phyloP scores from a whole-genome alignment of 1,140 invertebrate genomes.

The Temnothorax curvispinosus region DNA sequence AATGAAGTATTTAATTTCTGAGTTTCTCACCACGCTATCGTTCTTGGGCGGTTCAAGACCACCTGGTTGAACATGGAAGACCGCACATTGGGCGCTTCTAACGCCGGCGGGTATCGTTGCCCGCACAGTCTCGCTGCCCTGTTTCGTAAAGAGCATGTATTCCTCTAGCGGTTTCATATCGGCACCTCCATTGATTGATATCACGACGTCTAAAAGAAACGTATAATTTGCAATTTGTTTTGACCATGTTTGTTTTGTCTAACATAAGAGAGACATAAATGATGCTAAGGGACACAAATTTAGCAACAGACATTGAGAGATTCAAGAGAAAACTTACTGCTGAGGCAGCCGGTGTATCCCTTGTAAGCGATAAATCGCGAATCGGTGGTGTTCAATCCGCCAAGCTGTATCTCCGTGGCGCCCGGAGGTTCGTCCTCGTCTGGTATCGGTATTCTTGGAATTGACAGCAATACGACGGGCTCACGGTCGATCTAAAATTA shows the following conservation, averaged over 20 bases:
- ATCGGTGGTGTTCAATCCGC: conserved; percentile 94
- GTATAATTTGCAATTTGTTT: conserved; percentile 1
- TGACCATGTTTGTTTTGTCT: conserved; percentile 37
- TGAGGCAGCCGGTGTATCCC: conserved; percentile 95
- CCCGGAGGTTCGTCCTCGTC: conserved; percentile 86
- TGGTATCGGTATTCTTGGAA: conserved; percentile 87
- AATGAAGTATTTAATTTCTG: background rate
- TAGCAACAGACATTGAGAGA: background rate
- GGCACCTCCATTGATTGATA: conserved; percentile 91
- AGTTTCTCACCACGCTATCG: conserved; percentile 87
- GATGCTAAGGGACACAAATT: background rate
- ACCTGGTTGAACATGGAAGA: conserved; percentile 88
- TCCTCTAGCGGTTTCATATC: conserved; percentile 94
- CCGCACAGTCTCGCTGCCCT: conserved; percentile 92
- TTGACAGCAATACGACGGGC: conserved; percentile 89
- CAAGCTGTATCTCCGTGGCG: conserved; percentile 93
- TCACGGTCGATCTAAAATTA: conserved; percentile 89
- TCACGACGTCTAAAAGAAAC: conserved; percentile 89
- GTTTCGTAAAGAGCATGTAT: conserved; percentile 94
- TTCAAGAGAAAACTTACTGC: conserved; percentile 88
- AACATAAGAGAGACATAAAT: conserved; percentile 50
- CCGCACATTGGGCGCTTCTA: conserved; percentile 92
- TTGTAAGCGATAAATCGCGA: conserved; percentile 92
- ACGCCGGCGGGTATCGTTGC: conserved; percentile 94
- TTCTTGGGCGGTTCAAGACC: conserved; percentile 88